Evolutionary conservation across 2,888 invertebrate genomes (phyloP), one percentile per base, ranked within the genome.

Genomic region (Galerucella pusilla): DNA sequence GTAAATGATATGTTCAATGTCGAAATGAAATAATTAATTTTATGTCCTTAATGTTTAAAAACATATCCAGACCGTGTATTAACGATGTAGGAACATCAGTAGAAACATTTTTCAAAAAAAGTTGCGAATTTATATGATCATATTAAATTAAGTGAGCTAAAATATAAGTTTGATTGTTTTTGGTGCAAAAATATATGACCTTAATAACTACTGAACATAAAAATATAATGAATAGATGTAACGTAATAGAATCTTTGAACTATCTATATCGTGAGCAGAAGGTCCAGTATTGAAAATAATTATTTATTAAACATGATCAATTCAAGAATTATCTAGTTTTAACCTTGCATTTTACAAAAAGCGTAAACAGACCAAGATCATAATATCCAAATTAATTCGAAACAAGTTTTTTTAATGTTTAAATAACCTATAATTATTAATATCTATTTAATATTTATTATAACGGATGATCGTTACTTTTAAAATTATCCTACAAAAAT

Each of bases 1-100:
- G 25, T 25, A 11, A 60, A 25, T 25, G 60, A 60, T 60, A 60
- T 60, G 12, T 25, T 60, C 60, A 60, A 60, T 60, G 60, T 60
- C 60, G 60, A 60, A 60, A 60, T 25, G 25, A 16, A 28, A 42
- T 42, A 16, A 60, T 28, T 63, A 63, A 63, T 63, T 11, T 12
- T 9, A 35, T 63, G 4, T 35, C 20, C 35, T 35, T 63, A 63
- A 14, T 63, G 12, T 35, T 63, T 63, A 35, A 25, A 1, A 49
- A 49, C 14, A 14, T 49, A 11, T 49, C 14, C 35, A 42, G 35
- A 35, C 35, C 35, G 35, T 35, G 20, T 20, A 35, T 35, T 35
- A 35, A 35, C 35, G 35, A 35, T 35, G 1, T 42, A 42, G 6
- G 35, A 42, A 42, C 35, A 42, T 42, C 35, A 42, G 35, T 9